Evolutionary conservation across 2,113 vertebrate species (phyloP), one percentile per base, ranked within the genome.

Genomic region (Crypturellus undulatus): DNA sequence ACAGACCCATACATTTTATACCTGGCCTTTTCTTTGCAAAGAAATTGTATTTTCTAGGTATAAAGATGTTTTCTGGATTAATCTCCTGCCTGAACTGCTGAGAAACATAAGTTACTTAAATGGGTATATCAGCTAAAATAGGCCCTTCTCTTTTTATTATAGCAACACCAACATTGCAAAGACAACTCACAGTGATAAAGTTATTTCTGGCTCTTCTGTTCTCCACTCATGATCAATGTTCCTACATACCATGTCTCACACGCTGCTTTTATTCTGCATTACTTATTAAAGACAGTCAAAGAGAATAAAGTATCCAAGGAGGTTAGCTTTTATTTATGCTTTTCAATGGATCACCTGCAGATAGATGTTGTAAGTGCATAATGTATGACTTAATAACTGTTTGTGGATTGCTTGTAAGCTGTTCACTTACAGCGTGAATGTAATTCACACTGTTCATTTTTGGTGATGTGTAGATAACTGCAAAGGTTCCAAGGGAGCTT

Each of bases 401-500:
- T 79, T 9, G n/a, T 45, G 24, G 8, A 67, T 16, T 51, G 28
- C 13, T 79, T 82, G 1, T 34, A 56, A 60, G 5, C 32, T 81
- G 3, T 69, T 64, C 7, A 68, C 42, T 38, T 68, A 51, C 47
- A 47, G 47, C 47, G 10, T 20, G 20, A 47, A 24, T 49, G 20
- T 49, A 24, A 24, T 49, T 49, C 49, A 49, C 51, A 79, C 5
- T 58, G 20, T 11, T 58, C 0, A 3, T 54, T 87, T 93, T 60
- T 25, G 34, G 72, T 28, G 1, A 5, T 69, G 13, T 38, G 14
- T 51, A 75, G 54, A 26, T 6, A n/a, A 21, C 59, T 20, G 56
- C 10, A 59, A 40, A 0, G 0, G 5, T 65, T 92, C 12, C 5
- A 43, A 12, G 12, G 18, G 26, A 58, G 8, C 4, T 80, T 68